Evolutionary conservation across 2,888 invertebrate genomes (phyloP).

Genomic region (Adineta ricciae): DNA sequence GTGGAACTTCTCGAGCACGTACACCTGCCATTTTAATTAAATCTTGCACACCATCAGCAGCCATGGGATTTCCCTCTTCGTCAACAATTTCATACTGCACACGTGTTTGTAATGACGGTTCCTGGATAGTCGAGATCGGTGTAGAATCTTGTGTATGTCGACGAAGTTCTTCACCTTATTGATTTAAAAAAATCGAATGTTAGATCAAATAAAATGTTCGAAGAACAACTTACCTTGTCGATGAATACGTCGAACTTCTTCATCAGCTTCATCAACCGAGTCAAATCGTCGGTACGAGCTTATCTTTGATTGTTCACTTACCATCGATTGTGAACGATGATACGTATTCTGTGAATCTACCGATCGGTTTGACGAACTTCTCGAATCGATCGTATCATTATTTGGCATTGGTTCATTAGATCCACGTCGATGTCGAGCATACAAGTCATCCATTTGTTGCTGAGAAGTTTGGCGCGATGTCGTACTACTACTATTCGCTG

Average conservation of each 20-base stretch:
- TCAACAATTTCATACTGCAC: constrained; percentile 2
- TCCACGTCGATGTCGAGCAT: not conserved
- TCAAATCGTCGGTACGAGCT: not conserved
- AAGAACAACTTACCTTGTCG: not conserved
- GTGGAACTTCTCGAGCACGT: constrained; percentile 24
- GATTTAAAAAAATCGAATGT: not conserved
- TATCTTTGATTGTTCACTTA: not conserved
- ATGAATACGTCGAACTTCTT: constrained; percentile 14
- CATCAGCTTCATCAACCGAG: constrained; percentile 10
- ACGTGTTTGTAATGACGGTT: not conserved
- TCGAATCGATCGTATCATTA: not conserved
- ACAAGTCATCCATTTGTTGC: not conserved
- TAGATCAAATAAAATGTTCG: not conserved
- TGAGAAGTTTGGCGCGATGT: not conserved
- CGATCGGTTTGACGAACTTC: not conserved
- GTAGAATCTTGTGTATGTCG: not conserved
- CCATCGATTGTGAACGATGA: not conserved
- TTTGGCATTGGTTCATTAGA: not conserved
- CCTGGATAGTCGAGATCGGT: not conserved
- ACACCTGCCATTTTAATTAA: not conserved
- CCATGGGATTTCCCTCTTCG: not conserved
- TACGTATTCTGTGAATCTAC: not conserved
- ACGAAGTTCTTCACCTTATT: not conserved
- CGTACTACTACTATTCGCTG: not conserved
- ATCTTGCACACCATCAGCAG: not conserved